Evolutionary conservation across 2,113 vertebrate species (phyloP).

Genomic region (Protobothrops flavoviridis): DNA sequence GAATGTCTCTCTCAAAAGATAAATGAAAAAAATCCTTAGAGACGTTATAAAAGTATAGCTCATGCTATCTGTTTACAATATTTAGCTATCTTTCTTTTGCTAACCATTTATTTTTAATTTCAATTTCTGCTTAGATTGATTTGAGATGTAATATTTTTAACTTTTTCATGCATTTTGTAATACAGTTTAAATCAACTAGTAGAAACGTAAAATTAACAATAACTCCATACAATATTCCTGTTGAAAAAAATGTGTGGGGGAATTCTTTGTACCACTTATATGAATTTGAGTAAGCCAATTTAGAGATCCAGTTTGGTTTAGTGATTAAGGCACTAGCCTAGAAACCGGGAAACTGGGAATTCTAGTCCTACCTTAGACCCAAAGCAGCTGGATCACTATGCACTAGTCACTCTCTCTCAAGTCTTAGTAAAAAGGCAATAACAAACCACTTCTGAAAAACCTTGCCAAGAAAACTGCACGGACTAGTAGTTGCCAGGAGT

Average conservation of each 20-base stretch:
- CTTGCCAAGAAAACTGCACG: background rate
- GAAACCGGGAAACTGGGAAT: background rate
- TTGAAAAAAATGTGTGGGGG: background rate
- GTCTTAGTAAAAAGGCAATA: background rate
- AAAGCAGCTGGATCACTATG: background rate
- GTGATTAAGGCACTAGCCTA: background rate
- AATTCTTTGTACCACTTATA: background rate
- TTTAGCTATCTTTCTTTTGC: conserved; percentile 45
- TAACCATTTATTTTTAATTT: conserved; percentile 43
- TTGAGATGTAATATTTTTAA: conserved; percentile 45
- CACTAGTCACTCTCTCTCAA: background rate
- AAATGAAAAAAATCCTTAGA: conserved; percentile 61
- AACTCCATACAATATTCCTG: conserved; percentile 12
- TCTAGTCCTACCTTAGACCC: background rate
- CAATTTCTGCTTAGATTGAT: conserved; percentile 35
- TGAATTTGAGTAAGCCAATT: conserved; percentile 1
- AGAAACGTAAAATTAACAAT: background rate
- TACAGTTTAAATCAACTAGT: background rate
- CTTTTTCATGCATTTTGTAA: conserved; percentile 15
- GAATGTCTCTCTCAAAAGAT: conserved; percentile 59
- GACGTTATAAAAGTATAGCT: conserved; percentile 48
- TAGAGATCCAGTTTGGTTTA: background rate
- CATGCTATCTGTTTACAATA: conserved; percentile 46
- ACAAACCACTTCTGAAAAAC: background rate
- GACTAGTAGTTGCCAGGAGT: background rate